Conservation (phyloP, 2,888 invertebrate genomes). For the Orthosia gracilis region DNA sequence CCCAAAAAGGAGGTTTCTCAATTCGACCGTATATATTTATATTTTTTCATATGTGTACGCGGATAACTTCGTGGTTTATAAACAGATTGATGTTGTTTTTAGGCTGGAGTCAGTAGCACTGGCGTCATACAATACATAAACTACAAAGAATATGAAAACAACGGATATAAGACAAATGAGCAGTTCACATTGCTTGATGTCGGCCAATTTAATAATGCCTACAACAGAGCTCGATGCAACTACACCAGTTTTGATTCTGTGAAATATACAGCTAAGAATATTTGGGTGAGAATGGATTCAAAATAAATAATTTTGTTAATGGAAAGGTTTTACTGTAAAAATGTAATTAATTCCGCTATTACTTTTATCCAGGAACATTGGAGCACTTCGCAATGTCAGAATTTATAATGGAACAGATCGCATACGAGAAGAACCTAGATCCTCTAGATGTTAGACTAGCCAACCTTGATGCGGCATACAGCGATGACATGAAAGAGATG, state of each 20-base stretch:
- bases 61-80: no score
- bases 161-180: conserved; percentile 83
- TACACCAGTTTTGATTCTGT: conserved; percentile 70
- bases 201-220: conserved; percentile 70
- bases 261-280: conserved; percentile 79
- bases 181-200: conserved; percentile 55
- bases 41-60: no score
- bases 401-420: conserved; percentile 92
- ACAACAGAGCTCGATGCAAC: conserved; percentile 71
- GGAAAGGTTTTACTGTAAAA: no score
- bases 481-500: conserved; percentile 80
- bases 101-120: conserved; percentile 12
- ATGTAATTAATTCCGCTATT: background rate
- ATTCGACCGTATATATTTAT: no score
- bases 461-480: conserved; percentile 82
- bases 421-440: conserved; percentile 88
- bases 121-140: conserved; percentile 14
- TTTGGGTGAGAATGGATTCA: conserved; percentile 55
- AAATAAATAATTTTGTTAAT: no score
- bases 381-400: conserved; percentile 87
- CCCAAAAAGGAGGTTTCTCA: no score
- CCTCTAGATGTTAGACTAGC: conserved; percentile 88
- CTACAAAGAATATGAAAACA: conserved; percentile 84
- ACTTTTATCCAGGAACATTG: conserved; percentile 4
- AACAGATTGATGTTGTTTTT: background rate